These are phyloP conservation scores for Nannoperca obscura DNA, from an alignment of 2,797 vertebrate genomes.

Conservation along the genomic window DNA sequence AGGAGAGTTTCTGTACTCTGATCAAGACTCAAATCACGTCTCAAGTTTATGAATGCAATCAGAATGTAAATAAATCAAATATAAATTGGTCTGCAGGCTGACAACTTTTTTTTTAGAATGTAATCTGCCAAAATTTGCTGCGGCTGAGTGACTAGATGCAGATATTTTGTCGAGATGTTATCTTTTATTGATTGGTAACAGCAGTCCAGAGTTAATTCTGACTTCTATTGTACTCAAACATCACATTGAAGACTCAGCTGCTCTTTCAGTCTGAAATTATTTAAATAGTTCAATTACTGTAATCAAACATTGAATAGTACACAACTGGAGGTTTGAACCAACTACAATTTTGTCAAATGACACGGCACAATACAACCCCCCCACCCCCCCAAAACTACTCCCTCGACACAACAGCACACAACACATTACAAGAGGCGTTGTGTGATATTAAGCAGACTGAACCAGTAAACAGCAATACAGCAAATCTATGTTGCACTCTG, in stretches of 20 bases:
- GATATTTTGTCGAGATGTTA: conserved; percentile 14
- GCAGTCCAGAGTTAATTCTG: conserved; percentile 40
- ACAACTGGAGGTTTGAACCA: conserved; percentile 1
- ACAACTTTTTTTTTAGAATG: conserved; percentile 26
- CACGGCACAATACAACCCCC: neutral
- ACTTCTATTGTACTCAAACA: conserved; percentile 23
- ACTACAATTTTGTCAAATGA: conserved; percentile 21
- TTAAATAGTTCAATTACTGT: conserved; percentile 20
- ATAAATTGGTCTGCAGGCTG: conserved; percentile 41
- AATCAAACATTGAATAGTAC: conserved; percentile 8
- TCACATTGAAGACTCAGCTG: conserved; percentile 46
- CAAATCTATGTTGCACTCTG: conserved; percentile 84
- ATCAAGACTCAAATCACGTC: conserved; percentile 48
- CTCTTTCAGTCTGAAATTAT: conserved; percentile 30
- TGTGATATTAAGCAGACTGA: conserved; percentile 49
- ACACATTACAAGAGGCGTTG: conserved; percentile 7
- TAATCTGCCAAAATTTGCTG: conserved; percentile 14
- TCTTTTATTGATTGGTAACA: conserved; percentile 14
- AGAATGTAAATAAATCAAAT: conserved; percentile 34
- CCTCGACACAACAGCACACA: neutral
- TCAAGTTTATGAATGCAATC: conserved; percentile 30
- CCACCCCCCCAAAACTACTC: neutral
- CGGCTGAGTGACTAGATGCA: no score
- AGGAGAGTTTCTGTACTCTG: conserved; percentile 67
- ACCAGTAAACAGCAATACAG: conserved; percentile 68